phyloP scores from a whole-genome alignment of 2,113 vertebrate species.

The Carlito syrichta region DNA sequence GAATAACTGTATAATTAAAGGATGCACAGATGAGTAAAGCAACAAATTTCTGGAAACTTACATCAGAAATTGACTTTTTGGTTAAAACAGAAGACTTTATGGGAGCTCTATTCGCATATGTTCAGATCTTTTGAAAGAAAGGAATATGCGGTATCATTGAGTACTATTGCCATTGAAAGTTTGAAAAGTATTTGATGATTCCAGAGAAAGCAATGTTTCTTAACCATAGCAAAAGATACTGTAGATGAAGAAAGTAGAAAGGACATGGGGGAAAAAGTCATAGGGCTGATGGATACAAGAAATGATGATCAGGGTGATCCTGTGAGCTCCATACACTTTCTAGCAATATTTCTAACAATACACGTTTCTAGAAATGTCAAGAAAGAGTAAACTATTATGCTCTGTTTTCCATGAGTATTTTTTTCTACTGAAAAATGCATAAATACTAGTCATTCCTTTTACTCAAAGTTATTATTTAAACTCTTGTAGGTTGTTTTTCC shows the following conservation, averaged over 20 bases:
- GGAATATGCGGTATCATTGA: neutral
- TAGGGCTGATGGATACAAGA: neutral
- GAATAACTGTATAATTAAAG: neutral
- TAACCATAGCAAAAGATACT: neutral
- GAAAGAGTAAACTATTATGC: neutral
- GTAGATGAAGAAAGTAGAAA: neutral
- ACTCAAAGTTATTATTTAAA: neutral
- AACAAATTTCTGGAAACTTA: neutral
- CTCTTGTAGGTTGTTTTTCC: neutral
- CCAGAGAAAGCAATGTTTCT: neutral
- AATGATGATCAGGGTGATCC: neutral
- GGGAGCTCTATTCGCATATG: neutral
- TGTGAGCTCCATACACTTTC: neutral
- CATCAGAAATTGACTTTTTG: neutral
- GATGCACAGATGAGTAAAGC: neutral
- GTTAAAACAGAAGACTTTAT: neutral
- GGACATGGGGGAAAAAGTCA: neutral
- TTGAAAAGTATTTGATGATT: neutral
- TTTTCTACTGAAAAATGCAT: neutral
- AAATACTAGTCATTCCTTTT: neutral
- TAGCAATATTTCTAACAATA: neutral
- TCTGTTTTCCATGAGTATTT: neutral
- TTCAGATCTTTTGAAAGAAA: neutral
- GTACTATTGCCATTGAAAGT: neutral
- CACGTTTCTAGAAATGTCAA: neutral